Conservation (phyloP, 2,797 vertebrate species). For the Acanthis flammea region DNA sequence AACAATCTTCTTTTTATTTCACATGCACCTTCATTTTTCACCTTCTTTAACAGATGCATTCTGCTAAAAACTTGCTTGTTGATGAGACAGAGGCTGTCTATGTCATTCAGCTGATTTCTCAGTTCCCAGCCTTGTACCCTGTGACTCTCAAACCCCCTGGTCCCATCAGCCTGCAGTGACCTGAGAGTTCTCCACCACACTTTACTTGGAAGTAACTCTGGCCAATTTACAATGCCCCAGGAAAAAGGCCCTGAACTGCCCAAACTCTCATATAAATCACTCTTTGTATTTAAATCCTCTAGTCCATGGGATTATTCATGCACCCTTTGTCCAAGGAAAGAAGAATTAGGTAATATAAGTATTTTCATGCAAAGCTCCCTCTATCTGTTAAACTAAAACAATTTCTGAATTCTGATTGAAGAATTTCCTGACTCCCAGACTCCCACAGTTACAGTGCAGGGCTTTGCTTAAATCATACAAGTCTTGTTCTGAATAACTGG, state of each 20-base stretch:
- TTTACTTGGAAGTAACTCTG: not conserved
- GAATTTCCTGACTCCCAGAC: not conserved
- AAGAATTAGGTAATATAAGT: not conserved
- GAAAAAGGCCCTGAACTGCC: not conserved
- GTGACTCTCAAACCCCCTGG: not conserved
- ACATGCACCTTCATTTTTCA: not conserved
- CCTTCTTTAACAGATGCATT: not conserved
- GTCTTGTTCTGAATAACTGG: not conserved
- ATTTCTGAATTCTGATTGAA: not conserved
- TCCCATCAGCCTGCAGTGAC: not conserved
- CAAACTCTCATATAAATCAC: not conserved
- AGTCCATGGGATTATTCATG: not conserved
- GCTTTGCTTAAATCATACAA: not conserved
- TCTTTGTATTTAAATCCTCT: not conserved
- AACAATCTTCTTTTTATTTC: not conserved
- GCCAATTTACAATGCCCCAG: not conserved
- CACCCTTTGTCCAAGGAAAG: not conserved
- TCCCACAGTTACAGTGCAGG: not conserved
- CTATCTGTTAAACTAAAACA: not conserved
- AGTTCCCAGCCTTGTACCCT: not conserved
- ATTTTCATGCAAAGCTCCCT: not conserved
- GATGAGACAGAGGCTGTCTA: not conserved
- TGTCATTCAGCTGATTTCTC: not conserved
- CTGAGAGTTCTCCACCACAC: not conserved
- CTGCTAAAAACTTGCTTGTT: not conserved